Evolutionary conservation across 2,888 invertebrate species (phyloP), one percentile per base, ranked within the genome.

Genomic region (Raillietiella orientalis): DNA sequence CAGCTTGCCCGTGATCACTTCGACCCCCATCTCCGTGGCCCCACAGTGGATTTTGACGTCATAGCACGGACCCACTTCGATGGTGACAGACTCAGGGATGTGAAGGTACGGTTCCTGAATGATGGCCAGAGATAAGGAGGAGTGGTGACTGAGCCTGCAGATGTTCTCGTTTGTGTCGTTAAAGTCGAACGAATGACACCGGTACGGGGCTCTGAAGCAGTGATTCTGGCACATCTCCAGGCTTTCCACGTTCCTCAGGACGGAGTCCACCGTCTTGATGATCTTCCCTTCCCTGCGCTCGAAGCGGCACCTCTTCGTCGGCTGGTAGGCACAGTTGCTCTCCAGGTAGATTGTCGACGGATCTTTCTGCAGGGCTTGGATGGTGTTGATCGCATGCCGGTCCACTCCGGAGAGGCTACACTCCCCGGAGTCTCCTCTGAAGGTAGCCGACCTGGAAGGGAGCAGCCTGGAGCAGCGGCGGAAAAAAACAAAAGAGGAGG

Each of bases 41-140:
- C 75, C 63, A 43, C 82, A 84, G 47, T 79, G 75, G 41, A 82
- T 75, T 37, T 70, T 72, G 24, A 82, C 77, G 49, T 82, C 82
- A 57, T 82, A 82, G 47, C 82, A 84, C 14, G 79, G 75, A 36
- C 72, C 70, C 35, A 82, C 51, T 50, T 82, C 82, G 51, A 74
- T 79, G 9, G 79, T 79, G n/a, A 40, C 37, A 19, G 45, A 41
- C 11, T 40, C 42, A 16, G 39, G 37, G 24, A 46, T 40, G 20
- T 40, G 38, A 22, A 46, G 34, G 34, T 48, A 49, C 3, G 47
- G 46, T 29, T 46, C 46, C 32, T 44, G 39, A 23, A 45, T 41
- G 29, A 44, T 41, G 15, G 40, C 35, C 27, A 45, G 38, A 4
- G 47, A 45, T 3, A 41, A 41, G 12, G 40, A 31, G 9, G 46